phyloP scores from a whole-genome alignment of 2,113 vertebrate species.

The Dromas ardeola region DNA sequence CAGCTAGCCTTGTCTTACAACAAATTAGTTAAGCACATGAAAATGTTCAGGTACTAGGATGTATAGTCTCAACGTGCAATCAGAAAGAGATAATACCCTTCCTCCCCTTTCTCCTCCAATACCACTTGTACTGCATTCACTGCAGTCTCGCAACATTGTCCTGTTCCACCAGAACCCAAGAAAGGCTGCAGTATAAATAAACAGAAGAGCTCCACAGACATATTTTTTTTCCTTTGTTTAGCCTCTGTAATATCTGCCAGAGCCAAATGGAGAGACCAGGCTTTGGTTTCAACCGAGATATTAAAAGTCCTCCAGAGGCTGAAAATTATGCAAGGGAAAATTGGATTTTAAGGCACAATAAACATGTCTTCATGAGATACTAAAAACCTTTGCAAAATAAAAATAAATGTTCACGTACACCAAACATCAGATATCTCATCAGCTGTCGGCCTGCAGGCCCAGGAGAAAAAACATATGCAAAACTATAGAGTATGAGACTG shows the following conservation, averaged over 20 bases:
- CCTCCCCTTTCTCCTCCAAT: background rate
- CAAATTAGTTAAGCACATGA: background rate
- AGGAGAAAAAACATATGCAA: background rate
- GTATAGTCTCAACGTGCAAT: background rate
- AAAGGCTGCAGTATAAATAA: background rate
- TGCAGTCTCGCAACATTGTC: background rate
- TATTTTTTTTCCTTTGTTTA: background rate
- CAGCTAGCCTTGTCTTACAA: slow-evolving; percentile 10
- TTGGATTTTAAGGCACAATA: slow-evolving; percentile 48
- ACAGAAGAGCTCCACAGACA: background rate
- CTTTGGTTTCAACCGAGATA: background rate
- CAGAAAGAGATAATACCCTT: background rate
- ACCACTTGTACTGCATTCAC: background rate
- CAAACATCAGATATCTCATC: background rate
- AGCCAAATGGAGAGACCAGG: background rate
- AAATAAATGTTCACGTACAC: slow-evolving; percentile 18
- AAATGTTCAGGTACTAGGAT: background rate
- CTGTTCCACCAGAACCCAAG: background rate
- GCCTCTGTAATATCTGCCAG: background rate
- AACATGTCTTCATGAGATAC: slow-evolving; percentile 21
- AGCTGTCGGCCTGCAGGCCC: background rate
- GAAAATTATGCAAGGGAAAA: slow-evolving; percentile 36
- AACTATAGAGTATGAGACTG: background rate
- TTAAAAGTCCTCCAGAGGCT: background rate
- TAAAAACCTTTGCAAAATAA: slow-evolving; percentile 20